Evolutionary conservation across 2,888 invertebrate genomes (phyloP).

Genomic region (Aporophyla lueneburgensis): DNA sequence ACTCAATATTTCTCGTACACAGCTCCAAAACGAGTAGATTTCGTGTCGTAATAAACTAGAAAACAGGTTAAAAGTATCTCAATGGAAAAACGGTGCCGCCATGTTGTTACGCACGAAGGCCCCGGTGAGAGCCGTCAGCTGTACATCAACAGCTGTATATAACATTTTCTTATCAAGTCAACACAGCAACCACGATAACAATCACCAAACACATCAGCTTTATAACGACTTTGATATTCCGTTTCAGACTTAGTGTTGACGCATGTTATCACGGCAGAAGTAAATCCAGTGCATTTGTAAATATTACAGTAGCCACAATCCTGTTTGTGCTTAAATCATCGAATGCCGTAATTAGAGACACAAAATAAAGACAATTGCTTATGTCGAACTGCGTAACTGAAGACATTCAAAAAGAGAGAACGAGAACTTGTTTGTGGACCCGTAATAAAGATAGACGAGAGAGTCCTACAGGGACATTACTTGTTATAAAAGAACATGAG

Average conservation of each 20-base stretch:
- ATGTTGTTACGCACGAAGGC: slow-evolving; percentile 79
- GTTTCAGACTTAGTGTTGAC: slow-evolving; percentile 55
- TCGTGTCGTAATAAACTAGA: slow-evolving; percentile 75
- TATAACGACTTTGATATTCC: slow-evolving; percentile 61
- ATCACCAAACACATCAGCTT: slow-evolving; percentile 50
- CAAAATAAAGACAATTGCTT: too few relatives aligned
- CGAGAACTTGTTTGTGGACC: slow-evolving; percentile 29
- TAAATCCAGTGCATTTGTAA: slow-evolving; percentile 44
- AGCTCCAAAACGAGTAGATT: slow-evolving; percentile 38
- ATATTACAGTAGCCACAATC: slow-evolving; percentile 51
- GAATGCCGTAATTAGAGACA: too few relatives aligned
- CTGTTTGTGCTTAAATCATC: slow-evolving; percentile 31
- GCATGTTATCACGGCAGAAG: slow-evolving; percentile 28
- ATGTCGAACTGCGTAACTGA: too few relatives aligned
- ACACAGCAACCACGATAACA: slow-evolving; percentile 75
- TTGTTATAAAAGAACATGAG: slow-evolving; percentile 14
- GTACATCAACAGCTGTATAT: too few relatives aligned
- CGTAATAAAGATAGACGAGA: slow-evolving; percentile 30
- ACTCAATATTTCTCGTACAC: slow-evolving; percentile 33
- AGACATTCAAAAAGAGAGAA: too few relatives aligned
- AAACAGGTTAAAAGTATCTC: slow-evolving; percentile 81
- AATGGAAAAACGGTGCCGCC: slow-evolving; percentile 71
- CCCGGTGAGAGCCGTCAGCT: slow-evolving; percentile 80
- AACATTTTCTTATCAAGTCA: slow-evolving; percentile 85
- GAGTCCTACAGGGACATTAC: slow-evolving; percentile 10